These are phyloP conservation scores for Varecia variegata DNA, from an alignment of 2,797 vertebrate species.

Conservation along the genomic window DNA sequence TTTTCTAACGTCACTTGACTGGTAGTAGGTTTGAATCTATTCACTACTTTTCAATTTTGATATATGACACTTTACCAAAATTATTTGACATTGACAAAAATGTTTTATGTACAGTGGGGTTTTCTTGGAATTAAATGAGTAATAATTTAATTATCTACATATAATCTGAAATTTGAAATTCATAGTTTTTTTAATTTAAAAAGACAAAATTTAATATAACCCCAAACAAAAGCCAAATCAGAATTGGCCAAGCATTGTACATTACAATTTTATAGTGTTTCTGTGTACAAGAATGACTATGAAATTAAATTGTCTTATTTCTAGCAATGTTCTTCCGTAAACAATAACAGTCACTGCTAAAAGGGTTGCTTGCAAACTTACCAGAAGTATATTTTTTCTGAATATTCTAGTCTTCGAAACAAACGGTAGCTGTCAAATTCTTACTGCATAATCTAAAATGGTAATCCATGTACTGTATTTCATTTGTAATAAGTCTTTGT, in stretches of 20 bases:
- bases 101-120: not conserved
- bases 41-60: conserved; percentile 53
- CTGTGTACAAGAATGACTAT: conserved; percentile 44
- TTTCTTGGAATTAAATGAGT: not conserved
- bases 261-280: conserved; percentile 44
- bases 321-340: conserved; percentile 52
- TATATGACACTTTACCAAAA: conserved; percentile 50
- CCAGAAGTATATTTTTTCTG: conserved; percentile 61
- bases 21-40: not conserved
- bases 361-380: conserved; percentile 66
- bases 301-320: conserved; percentile 65
- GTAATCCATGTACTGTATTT: conserved; percentile 75
- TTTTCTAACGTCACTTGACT: not conserved
- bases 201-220: conserved; percentile 58
- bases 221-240: conserved; percentile 65
- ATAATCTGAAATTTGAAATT: conserved; percentile 59
- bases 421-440: conserved; percentile 80
- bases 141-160: conserved; percentile 58
- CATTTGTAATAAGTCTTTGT: conserved; percentile 84
- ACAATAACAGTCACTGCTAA: conserved; percentile 33
- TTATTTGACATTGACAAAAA: conserved; percentile 30
- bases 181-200: conserved; percentile 48
- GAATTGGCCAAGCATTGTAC: conserved; percentile 28
- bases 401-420: conserved; percentile 77
- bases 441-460: conserved; percentile 78